Evolutionary conservation across 2,888 invertebrate species (phyloP).

Genomic region (Phoenoteleia sp.): DNA sequence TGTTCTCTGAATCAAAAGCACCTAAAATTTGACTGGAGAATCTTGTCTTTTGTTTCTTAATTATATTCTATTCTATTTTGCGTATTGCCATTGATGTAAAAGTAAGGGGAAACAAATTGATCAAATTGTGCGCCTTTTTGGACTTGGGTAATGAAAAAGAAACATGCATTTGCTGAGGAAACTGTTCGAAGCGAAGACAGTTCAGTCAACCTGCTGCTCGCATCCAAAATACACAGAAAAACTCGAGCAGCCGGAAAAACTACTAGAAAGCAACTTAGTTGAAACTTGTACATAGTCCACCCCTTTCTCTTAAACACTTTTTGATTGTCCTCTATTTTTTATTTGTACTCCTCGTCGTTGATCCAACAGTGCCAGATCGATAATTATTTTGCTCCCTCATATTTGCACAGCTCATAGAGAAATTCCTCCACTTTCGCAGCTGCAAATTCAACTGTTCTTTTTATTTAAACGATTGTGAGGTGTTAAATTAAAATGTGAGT

Average conservation of each 20-base stretch:
- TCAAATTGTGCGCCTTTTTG: slow-evolving; percentile 38
- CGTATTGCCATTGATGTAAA: slow-evolving; percentile 45
- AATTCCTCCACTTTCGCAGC: neutral
- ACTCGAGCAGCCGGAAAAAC: slow-evolving; percentile 35
- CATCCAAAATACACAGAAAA: slow-evolving; percentile 11
- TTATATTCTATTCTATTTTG: neutral
- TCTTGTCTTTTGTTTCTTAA: slow-evolving; percentile 7
- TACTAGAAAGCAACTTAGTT: slow-evolving; percentile 59
- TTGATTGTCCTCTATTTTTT: slow-evolving; percentile 35
- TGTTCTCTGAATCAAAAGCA: slow-evolving; percentile 19
- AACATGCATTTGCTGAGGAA: neutral
- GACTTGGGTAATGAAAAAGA: slow-evolving; percentile 38
- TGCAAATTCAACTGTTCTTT: neutral
- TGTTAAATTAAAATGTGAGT: neutral
- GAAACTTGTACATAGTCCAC: slow-evolving; percentile 82
- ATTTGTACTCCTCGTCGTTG: slow-evolving; percentile 40
- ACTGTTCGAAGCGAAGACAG: slow-evolving; percentile 30
- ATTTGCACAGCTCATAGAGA: neutral
- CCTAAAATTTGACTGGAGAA: slow-evolving; percentile 39
- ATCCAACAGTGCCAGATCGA: slow-evolving; percentile 59
- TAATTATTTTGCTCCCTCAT: neutral
- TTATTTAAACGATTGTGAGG: neutral
- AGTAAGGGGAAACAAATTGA: slow-evolving; percentile 35
- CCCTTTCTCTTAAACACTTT: slow-evolving; percentile 55
- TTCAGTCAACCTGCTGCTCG: slow-evolving; percentile 47